A percentile compares a stretch with the other conserved stretches of the same genome.
phyloP scores from a whole-genome alignment of 2,888 invertebrate species.

The Euzetes globulus region DNA sequence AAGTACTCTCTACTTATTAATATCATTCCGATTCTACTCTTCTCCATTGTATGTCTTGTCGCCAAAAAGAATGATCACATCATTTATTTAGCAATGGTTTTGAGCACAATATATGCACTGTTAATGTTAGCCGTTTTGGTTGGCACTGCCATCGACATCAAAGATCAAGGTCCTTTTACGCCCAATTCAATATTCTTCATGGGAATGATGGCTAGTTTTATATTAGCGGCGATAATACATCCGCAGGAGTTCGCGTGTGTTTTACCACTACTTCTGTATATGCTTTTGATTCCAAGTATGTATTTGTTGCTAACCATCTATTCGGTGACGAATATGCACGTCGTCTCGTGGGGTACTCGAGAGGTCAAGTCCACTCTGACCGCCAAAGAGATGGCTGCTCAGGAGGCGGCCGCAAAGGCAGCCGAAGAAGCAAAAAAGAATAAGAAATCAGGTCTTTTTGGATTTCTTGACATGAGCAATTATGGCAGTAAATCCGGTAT shows the following conservation, averaged over 20 bases:
- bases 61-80: slow-evolving; percentile 56
- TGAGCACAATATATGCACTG: slow-evolving; percentile 91
- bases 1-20: slow-evolving; percentile 78
- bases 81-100: slow-evolving; percentile 83
- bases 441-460: slow-evolving; percentile 23
- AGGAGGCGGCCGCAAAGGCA: slow-evolving; percentile 10
- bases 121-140: slow-evolving; percentile 99
- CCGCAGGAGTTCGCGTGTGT: slow-evolving; percentile 73
- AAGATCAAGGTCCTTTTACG: slow-evolving; percentile 67
- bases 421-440: neutral
- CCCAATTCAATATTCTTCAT: slow-evolving; percentile 59
- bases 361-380: slow-evolving; percentile 55
- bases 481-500: slow-evolving; percentile 13
- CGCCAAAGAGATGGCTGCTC: slow-evolving; percentile 28
- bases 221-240: slow-evolving; percentile 93
- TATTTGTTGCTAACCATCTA: slow-evolving; percentile 86
- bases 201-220: slow-evolving; percentile 81
- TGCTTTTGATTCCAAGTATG: slow-evolving; percentile 87
- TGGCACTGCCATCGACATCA: slow-evolving; percentile 55
- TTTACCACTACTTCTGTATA: slow-evolving; percentile 69
- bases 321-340: slow-evolving; percentile 83
- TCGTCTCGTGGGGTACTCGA: slow-evolving; percentile 88
- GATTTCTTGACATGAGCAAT: slow-evolving; percentile 11
- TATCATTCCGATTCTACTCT: slow-evolving; percentile 74
- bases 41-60: slow-evolving; percentile 59